Percentiles rank a stretch among this genome's conserved stretches.
Evolutionary conservation across 2,888 invertebrate species (phyloP).

Genomic region (Lagria hirta): DNA sequence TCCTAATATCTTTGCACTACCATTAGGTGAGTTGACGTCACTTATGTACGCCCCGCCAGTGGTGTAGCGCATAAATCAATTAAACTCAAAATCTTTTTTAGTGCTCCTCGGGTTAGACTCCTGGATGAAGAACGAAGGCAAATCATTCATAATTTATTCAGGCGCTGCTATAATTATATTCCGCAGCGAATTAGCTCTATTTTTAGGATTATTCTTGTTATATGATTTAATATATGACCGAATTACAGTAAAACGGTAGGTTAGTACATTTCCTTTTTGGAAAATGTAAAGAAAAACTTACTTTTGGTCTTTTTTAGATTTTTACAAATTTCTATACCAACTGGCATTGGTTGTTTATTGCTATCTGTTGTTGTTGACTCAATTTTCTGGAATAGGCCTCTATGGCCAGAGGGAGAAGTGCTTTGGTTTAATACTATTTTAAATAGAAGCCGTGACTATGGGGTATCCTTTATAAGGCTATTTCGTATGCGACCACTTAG

Average conservation of each 20-base stretch:
- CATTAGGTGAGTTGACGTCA: slow-evolving; percentile 87
- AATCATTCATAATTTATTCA: slow-evolving; percentile 77
- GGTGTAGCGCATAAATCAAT: too few relatives aligned
- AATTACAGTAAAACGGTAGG: slow-evolving; percentile 68
- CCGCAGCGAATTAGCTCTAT: slow-evolving; percentile 83
- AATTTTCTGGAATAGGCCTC: slow-evolving; percentile 82
- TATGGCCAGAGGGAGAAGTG: slow-evolving; percentile 99
- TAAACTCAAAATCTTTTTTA: slow-evolving; percentile 54
- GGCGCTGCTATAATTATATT: slow-evolving; percentile 88
- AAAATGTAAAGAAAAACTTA: slow-evolving; percentile 4
- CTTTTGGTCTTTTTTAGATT: slow-evolving; percentile 67
- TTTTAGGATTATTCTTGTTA: slow-evolving; percentile 82
- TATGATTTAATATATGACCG: slow-evolving; percentile 74
- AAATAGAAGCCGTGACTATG: slow-evolving; percentile 95
- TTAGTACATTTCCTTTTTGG: slow-evolving; percentile 32
- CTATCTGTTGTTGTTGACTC: slow-evolving; percentile 85
- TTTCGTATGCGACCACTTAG: too few relatives aligned
- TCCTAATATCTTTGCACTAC: slow-evolving; percentile 93
- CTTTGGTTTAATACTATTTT: slow-evolving; percentile 92
- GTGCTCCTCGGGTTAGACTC: slow-evolving; percentile 82
- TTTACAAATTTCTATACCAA: slow-evolving; percentile 70
- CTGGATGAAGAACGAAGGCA: slow-evolving; percentile 78
- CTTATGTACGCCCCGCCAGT: too few relatives aligned
- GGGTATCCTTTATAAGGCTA: slow-evolving; percentile 59
- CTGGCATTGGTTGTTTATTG: slow-evolving; percentile 66